Evolutionary conservation across 2,888 invertebrate species (phyloP), one percentile per base, ranked within the genome.

Genomic region (Sycophila texana): DNA sequence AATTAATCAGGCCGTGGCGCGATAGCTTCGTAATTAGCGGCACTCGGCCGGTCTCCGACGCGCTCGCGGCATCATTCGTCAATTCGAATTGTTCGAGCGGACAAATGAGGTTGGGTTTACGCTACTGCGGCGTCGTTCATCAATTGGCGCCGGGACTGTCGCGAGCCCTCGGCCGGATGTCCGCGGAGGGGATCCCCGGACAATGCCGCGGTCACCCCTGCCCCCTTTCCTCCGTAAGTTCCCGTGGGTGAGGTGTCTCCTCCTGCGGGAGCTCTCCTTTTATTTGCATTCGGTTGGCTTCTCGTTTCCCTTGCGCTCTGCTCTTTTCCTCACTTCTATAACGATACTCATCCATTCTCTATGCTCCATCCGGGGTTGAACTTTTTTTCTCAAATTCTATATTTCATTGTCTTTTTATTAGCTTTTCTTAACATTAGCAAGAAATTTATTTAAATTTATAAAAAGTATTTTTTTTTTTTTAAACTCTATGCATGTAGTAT

Each of bases 101-200:
- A 78, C 78, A 78, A 78, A 78, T 74, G 73, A 78, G 78, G 60
- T 68, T 73, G 73, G 58, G 65, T 70, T 76, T 70, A 70, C 68
- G 47, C 70, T 26, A 18, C 49, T 18, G 58, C 74, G 72, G 61
- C 30, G 22, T 68, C 67, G 51, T 77, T 63, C 76, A 77, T 77
- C 76, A 77, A 70, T 77, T 77, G 76, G 26, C 63, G 57, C 70
- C 76, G 53, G 53, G 16, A 7, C n/a, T 18, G n/a, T 18, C 20
- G 13, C 55, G 12, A 22, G 55, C n/a, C 67, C 76, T 63, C 63
- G 55, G 71, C 49, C 5, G 49, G 39, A 51, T 49, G 71, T 30
- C 22, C 10, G 22, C 18, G 67, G 22, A 53, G 7, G n/a, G n/a
- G 63, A 30, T 4, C 47, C 5, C n/a, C n/a, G 47, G 51, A 26